phyloP scores from a whole-genome alignment of 2,113 vertebrate genomes.

The Actenoides hombroni region DNA sequence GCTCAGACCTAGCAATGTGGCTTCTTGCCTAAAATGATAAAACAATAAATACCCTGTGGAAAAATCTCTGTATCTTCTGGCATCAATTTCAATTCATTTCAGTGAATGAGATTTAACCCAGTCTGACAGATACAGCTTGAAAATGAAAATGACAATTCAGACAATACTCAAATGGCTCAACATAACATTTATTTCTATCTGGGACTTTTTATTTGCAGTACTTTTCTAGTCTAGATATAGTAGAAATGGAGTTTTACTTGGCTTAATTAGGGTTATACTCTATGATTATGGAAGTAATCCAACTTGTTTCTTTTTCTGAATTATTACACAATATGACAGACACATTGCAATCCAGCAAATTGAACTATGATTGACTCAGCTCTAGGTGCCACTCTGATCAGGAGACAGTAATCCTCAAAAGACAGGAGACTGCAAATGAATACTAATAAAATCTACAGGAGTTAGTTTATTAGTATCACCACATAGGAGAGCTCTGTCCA shows the following conservation, averaged over 20 bases:
- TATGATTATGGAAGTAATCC: slow-evolving; percentile 14
- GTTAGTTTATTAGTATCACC: background rate
- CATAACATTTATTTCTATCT: background rate
- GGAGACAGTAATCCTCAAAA: slow-evolving; percentile 8
- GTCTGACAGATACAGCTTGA: background rate
- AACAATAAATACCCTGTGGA: background rate
- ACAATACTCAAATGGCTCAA: background rate
- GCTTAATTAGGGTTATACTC: background rate
- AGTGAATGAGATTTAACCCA: background rate
- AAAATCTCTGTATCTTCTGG: background rate
- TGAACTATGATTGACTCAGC: slow-evolving; percentile 9
- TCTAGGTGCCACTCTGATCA: slow-evolving; percentile 6
- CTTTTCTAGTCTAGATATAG: background rate
- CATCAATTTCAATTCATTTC: background rate
- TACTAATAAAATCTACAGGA: background rate
- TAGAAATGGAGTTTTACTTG: background rate
- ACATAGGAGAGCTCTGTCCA: background rate
- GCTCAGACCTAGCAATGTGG: background rate
- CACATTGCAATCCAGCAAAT: background rate
- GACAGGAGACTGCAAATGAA: background rate
- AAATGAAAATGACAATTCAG: background rate
- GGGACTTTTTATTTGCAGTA: background rate
- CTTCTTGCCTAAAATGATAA: background rate
- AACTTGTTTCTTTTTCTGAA: background rate
- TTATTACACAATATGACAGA: background rate